Base-by-base conservation (phyloP, 2,113 vertebrate genomes). In the Etheostoma cragini region DNA sequence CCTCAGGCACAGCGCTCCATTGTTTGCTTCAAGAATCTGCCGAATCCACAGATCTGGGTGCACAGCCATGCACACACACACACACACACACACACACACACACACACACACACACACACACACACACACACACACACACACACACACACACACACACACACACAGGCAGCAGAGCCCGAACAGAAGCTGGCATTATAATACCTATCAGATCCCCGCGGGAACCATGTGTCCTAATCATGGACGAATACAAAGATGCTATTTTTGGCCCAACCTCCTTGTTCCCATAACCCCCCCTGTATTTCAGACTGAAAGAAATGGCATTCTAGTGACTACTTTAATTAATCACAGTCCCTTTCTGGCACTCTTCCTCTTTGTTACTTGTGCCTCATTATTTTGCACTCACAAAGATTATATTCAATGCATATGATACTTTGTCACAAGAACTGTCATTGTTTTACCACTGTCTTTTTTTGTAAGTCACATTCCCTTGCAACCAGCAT, bases 141-240 rank as follows among this genome's bases (percentile, higher is more conserved):
- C 58, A 80, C 73, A 81, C 67, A 80, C 63, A 81, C 57, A 62
- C 73, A 56, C 67, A 71, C 80, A 47, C 67, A 56, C 54, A 81
- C 76, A 82, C 61, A 78, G 49, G 63, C 67, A 72, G 71, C 68
- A 13, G 62, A 81, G 87, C 82, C 74, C 5, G 66, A 94, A 95
- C 92, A 95, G 86, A 93, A 90, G 82, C 83, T 68, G 68, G 80
- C 87, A 88, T 95, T 95, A 93, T 95, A 83, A 90, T 58, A 60
- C 65, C 74, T 80, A 87, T 89, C 89, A 71, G 80, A 91, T 88
- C 89, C 58, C 88, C 82, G 79, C 75, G 50, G 87, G 84, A 91
- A 88, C 87, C 76, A 88, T 73, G 70, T 73, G 82, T 89, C 86
- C 89, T 73, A 77, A 89, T 91, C 80, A 66, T 26, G 47, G 57